Evolutionary conservation across 2,113 vertebrate genomes (phyloP), one percentile per base, ranked within the genome.

Genomic region (Mystacornis crossleyi): DNA sequence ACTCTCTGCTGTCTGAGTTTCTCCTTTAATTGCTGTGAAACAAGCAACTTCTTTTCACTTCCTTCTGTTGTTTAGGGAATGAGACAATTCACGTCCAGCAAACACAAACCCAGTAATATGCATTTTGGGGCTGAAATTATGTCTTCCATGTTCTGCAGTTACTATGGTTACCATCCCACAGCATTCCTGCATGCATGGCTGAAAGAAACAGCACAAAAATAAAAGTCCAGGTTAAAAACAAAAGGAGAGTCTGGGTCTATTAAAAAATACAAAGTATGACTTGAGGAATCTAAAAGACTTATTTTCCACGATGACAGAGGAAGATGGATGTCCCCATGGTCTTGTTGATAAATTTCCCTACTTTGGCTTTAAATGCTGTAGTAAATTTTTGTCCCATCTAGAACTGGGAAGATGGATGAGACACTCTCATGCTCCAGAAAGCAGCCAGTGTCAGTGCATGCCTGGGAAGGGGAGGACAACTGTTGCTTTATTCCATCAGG

Each of bases 111-210:
- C 60, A 83, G 69, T 88, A 94, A 97, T 97, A 97, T 43, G 94
- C 91, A 94, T 98, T 98, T 98, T 95, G 3, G 82, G 92, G 95
- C 88, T 97, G 88, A 97, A 98, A 97, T 96, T 71, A 96, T 53
- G 18, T 97, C 79, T 97, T 94, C 96, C 31, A 40, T 84, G 57
- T 89, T 97, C 97, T 97, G 65, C 38, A 73, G 98, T 98, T 98
- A 80, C 98, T 95, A 98, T 98, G 97, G 98, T 97, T 97, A 98
- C 98, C 79, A 95, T 93, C 73, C 93, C 86, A 97, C 95, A 94
- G 93, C 93, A 97, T 94, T 86, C 71, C 84, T 95, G 93, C 53
- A 73, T 55, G 54, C 50, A 82, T 11, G 29, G 79, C 79, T 97
- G 64, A 67, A 97, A 81, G 74, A 93, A 97, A 90, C 21, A 94